Evolutionary conservation across 30 jellyfish, hydroid and myxozoan species (phyloP).

Genomic region (Euphysa ruthae): DNA sequence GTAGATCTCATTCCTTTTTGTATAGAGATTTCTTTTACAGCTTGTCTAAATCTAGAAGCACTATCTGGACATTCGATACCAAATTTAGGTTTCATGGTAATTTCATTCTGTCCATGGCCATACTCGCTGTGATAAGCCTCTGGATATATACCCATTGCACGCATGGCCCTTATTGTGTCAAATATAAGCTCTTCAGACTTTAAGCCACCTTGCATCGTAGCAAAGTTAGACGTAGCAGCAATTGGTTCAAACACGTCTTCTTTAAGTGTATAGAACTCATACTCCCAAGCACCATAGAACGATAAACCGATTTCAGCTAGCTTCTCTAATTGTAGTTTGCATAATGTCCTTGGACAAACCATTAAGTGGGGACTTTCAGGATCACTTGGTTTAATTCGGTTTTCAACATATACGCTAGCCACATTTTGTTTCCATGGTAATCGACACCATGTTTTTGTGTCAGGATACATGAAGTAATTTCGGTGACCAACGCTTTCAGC

Average conservation of each 20-base stretch:
- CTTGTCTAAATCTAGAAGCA: conserved; percentile 1
- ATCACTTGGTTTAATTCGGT: not conserved
- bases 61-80: conserved; percentile 8
- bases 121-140: not conserved
- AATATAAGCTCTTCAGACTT: not conserved
- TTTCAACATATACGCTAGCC: not conserved
- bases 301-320: not conserved
- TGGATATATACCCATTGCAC: not conserved
- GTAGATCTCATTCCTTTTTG: not conserved
- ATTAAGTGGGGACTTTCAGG: not conserved
- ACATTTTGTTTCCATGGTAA: conserved; percentile 3
- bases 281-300: conserved; percentile 12
- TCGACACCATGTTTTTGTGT: not conserved
- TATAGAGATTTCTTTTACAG: not conserved
- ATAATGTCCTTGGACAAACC: not conserved
- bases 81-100: conserved; percentile 2
- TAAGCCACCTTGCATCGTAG: not conserved
- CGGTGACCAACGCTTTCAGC: not conserved
- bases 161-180: not conserved
- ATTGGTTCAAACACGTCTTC: not conserved
- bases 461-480: conserved; percentile 8
- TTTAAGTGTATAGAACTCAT: not conserved
- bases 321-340: not conserved
- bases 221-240: not conserved
- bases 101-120: conserved; percentile 11